A percentile compares a stretch with the other conserved stretches of the same genome.
Evolutionary conservation across 1,140 invertebrate species (phyloP).

Genomic region (Eumaeus atala): DNA sequence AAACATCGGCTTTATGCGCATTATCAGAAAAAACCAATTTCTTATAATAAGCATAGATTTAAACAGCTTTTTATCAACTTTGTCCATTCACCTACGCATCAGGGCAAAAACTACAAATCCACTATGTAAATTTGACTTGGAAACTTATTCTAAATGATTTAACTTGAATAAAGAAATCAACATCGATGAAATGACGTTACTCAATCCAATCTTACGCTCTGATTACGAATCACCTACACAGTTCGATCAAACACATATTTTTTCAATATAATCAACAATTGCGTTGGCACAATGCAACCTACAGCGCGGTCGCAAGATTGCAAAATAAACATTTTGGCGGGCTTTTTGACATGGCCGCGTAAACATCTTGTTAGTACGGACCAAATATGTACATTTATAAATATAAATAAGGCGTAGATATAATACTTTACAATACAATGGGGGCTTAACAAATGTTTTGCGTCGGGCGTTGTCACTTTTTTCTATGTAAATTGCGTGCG

Average conservation of each 20-base stretch:
- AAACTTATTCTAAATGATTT: neutral
- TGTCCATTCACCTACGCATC: too few relatives aligned
- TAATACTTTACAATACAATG: conserved; percentile 52
- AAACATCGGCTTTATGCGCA: too few relatives aligned
- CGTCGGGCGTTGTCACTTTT: conserved; percentile 44
- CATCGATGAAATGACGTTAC: neutral
- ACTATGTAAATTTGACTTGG: conserved; percentile 1
- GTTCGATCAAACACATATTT: neutral
- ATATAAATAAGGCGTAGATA: conserved; percentile 46
- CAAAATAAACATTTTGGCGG: conserved; percentile 28
- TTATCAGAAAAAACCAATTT: too few relatives aligned
- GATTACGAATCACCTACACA: conserved; percentile 2
- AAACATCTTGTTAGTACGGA: conserved; percentile 54
- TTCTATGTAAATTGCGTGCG: conserved; percentile 50
- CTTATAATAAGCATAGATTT: too few relatives aligned
- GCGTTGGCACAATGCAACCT: conserved; percentile 1
- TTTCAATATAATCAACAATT: conserved; percentile 1
- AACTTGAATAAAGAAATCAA: neutral
- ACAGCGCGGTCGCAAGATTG: neutral
- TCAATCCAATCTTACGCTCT: conserved; percentile 6
- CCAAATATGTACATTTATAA: conserved; percentile 53
- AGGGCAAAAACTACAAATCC: neutral
- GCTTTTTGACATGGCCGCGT: conserved; percentile 40
- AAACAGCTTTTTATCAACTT: too few relatives aligned
- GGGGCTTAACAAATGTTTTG: conserved; percentile 50